Base-by-base conservation (phyloP, 2,113 vertebrate species). In the Esox niger region DNA sequence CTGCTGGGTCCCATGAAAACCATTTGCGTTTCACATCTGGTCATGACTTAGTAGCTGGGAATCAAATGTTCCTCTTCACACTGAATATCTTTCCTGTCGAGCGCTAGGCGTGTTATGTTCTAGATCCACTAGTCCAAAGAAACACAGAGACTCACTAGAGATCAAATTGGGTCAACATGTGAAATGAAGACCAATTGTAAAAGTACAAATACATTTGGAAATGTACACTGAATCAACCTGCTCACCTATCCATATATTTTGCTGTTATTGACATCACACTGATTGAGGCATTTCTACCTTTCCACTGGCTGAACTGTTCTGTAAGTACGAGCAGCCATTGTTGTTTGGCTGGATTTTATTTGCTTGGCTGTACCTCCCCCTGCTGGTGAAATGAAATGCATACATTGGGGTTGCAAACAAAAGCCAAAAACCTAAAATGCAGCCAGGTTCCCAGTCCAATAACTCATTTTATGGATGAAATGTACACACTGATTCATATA, bases 321-420 rank as follows among this genome's bases (percentile, higher is more conserved):
- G 47, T 52, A 23, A 23, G 47, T 52, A 43, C 47, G 21, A 21
- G 5, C 47, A 21, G n/a, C 6, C 47, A 6, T 52, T 31, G 27
- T 23, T 25, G 5, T 20, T 68, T 26, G 31, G 29, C 27, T 32
- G 15, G 17, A 7, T 21, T 68, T 61, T 31, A 67, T 31, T 69
- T 49, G 65, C 38, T 46, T 74, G 72, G 25, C n/a, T 59, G 8
- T 64, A 57, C n/a, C 38, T 21, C 66, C 72, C 66, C 43, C 72
- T 74, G 35, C 35, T 62, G 72, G 72, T 13, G 20, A 35, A 33
- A 17, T 58, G 13, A 7, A 58, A 35, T 26, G 15, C 6, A 43
- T 8, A 1, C n/a, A 20, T 2, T 27, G 38, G 11, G n/a, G n/a
- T 6, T n/a, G 38, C 5, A 59, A 31, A 30, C 56, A 2, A 59